These are phyloP conservation scores for Drosophila rubida DNA, from an alignment of 2,888 invertebrate species.

Conservation along the genomic window DNA sequence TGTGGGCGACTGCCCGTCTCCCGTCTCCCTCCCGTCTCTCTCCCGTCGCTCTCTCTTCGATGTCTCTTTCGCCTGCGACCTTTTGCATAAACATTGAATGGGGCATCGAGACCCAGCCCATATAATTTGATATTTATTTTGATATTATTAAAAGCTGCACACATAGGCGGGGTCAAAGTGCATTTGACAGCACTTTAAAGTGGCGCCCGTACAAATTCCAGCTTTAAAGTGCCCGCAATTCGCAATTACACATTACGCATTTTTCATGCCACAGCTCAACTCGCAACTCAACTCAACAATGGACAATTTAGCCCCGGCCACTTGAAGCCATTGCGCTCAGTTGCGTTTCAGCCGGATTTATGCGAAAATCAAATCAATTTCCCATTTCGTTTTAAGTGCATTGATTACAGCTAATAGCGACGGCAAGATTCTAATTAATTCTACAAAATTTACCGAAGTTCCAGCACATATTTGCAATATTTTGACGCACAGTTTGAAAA, in stretches of 20 bases:
- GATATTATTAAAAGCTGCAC: slow-evolving; percentile 35
- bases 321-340: not conserved
- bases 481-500: no score
- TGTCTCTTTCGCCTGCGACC: slow-evolving; percentile 17
- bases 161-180: slow-evolving; percentile 18
- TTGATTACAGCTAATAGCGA: not conserved
- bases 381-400: not conserved
- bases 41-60: no score
- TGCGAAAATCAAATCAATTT: not conserved
- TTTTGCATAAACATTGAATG: slow-evolving; percentile 40
- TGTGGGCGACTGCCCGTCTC: slow-evolving; percentile 14
- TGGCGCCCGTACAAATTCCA: not conserved
- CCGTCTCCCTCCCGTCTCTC: slow-evolving; percentile 3
- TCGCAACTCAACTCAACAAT: not conserved
- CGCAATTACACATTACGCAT: not conserved
- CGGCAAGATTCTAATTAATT: no score
- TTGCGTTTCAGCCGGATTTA: not conserved
- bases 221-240: slow-evolving; percentile 1
- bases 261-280: not conserved
- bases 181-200: slow-evolving; percentile 40
- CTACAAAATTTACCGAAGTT: no score
- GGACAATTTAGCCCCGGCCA: not conserved
- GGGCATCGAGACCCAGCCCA: slow-evolving; percentile 9
- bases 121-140: slow-evolving; percentile 47
- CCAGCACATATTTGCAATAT: no score